phyloP scores from a whole-genome alignment of 2,888 invertebrate genomes.

The Candidula unifasciata region DNA sequence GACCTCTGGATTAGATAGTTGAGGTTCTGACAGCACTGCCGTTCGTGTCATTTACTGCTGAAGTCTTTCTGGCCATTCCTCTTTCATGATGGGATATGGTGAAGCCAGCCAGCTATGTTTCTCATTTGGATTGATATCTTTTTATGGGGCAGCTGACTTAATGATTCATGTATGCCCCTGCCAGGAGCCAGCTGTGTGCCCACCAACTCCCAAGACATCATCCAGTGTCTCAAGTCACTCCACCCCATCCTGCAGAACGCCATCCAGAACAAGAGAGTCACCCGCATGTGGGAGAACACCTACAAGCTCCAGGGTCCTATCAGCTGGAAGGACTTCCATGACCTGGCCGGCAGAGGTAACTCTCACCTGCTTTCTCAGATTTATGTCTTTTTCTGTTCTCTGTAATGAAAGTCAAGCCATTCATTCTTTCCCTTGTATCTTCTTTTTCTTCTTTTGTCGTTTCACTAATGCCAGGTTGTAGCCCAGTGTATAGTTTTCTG shows the following conservation, averaged over 20 bases:
- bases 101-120: too few species aligned
- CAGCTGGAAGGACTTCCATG: conserved; percentile 98
- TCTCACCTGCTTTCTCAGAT: neutral
- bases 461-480: too few species aligned
- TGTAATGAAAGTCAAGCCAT: neutral
- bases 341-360: conserved; percentile 90
- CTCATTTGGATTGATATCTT: too few species aligned
- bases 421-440: too few species aligned
- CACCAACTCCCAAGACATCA: conserved; percentile 90
- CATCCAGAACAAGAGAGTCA: conserved; percentile 88
- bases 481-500: too few species aligned
- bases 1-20: too few species aligned
- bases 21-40: too few species aligned
- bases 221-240: conserved; percentile 91
- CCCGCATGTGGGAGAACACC: conserved; percentile 93
- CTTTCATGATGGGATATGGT: too few species aligned
- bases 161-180: neutral
- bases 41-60: too few species aligned
- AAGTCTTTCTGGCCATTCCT: too few species aligned
- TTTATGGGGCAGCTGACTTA: neutral
- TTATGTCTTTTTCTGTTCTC: too few species aligned
- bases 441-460: too few species aligned
- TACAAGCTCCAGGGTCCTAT: conserved; percentile 95
- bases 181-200: conserved; percentile 68
- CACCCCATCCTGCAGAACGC: conserved; percentile 96